phyloP scores from a whole-genome alignment of 2,797 vertebrate species.

The Tenualosa thibaudeaui region DNA sequence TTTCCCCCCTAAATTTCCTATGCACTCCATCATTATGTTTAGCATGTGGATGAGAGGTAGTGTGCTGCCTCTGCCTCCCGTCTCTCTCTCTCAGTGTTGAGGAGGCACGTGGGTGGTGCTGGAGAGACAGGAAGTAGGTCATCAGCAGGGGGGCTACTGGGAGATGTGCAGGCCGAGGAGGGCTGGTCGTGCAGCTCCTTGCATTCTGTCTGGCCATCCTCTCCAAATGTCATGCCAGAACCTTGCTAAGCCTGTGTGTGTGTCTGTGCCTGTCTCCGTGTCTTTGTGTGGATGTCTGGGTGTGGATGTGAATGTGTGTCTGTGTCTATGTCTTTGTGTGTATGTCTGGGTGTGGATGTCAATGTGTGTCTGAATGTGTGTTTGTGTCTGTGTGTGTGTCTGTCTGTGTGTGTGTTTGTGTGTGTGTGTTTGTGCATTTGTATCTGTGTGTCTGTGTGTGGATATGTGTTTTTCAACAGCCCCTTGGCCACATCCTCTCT shows the following conservation, averaged over 20 bases:
- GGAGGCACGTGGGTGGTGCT: background rate
- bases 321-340: background rate
- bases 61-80: background rate
- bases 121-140: conserved; percentile 20
- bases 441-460: too few species aligned
- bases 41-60: background rate
- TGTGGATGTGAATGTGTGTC: background rate
- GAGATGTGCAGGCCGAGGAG: background rate
- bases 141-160: conserved; percentile 12
- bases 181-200: background rate
- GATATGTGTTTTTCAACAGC: background rate
- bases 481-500: background rate
- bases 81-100: background rate
- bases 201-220: background rate
- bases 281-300: background rate
- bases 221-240: conserved; percentile 14
- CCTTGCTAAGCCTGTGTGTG: background rate
- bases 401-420: conserved; percentile 4
- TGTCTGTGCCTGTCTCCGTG: background rate
- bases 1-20: background rate
- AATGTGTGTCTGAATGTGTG: background rate
- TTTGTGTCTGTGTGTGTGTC: background rate
- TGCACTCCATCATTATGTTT: background rate
- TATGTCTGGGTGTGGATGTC: background rate
- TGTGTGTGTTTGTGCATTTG: background rate